phyloP scores from a whole-genome alignment of 92 coral and sea anemone species.

The Plumapathes pennacea region DNA sequence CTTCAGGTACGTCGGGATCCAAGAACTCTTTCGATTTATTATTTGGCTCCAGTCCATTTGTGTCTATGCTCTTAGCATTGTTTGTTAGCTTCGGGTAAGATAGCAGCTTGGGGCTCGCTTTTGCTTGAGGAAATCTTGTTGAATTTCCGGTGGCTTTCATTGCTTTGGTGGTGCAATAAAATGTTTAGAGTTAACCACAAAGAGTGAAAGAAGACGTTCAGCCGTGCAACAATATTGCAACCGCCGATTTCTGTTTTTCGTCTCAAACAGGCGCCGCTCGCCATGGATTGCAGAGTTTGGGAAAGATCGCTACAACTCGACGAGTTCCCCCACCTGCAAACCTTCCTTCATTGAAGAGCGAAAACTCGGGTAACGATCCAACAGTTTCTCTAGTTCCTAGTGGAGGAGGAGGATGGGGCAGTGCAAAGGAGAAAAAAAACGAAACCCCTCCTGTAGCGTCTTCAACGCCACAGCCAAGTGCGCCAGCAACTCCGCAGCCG shows the following conservation, averaged over 20 bases:
- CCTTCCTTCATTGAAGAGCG: slow-evolving; percentile 98
- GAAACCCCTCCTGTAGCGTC: slow-evolving; percentile 43
- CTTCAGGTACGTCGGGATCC: slow-evolving; percentile 99
- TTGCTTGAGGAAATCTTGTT: no score
- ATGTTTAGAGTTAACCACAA: no score
- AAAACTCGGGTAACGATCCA: slow-evolving; percentile 99
- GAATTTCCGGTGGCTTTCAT: no score
- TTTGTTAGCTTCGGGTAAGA: no score
- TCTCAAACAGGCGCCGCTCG: slow-evolving; percentile 93
- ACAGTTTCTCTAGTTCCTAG: slow-evolving; percentile 99
- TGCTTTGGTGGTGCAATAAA: no score
- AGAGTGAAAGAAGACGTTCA: no score
- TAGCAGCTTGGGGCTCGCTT: no score
- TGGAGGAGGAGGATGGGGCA: slow-evolving; percentile 99
- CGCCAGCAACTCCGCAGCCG: slow-evolving; percentile 81
- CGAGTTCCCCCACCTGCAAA: slow-evolving; percentile 99
- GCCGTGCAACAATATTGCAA: no score
- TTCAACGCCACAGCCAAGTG: slow-evolving; percentile 71
- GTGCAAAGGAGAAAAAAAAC: slow-evolving; percentile 86
- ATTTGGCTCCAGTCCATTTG: no score
- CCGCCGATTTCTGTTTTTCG: no score
- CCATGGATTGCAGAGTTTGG: slow-evolving; percentile 99
- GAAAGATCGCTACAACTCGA: slow-evolving; percentile 98
- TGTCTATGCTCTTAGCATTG: no score
- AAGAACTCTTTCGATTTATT: no score